Percentiles rank a stretch among this genome's conserved stretches.
Evolutionary conservation across 2,113 vertebrate species (phyloP).

Genomic region (Spea multiplicata): DNA sequence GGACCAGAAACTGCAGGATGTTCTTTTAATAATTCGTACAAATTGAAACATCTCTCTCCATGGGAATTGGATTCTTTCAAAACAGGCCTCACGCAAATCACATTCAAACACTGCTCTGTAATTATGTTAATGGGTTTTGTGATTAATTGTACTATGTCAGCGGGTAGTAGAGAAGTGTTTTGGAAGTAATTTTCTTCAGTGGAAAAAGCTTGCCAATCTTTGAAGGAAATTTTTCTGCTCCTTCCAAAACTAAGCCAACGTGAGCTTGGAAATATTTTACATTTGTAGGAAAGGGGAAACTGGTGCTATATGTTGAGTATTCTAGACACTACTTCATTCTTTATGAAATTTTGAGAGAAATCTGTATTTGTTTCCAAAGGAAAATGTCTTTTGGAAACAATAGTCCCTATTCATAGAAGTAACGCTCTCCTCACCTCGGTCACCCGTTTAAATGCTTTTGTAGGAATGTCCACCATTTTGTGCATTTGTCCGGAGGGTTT

Average conservation of each 20-base stretch:
- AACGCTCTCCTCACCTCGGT: background rate
- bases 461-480: too few species aligned
- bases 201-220: background rate
- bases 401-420: background rate
- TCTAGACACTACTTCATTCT: constrained; percentile 8
- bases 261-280: constrained; percentile 25
- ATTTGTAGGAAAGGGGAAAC: background rate
- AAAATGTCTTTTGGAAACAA: background rate
- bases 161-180: background rate
- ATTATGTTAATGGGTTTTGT: constrained; percentile 41
- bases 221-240: background rate
- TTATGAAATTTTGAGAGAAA: constrained; percentile 6
- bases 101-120: constrained; percentile 14
- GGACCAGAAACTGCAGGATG: constrained; percentile 2
- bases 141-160: constrained; percentile 21
- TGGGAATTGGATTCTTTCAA: constrained; percentile 9
- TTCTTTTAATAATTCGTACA: constrained; percentile 9
- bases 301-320: background rate
- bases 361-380: constrained; percentile 2
- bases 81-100: constrained; percentile 5
- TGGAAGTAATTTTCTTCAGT: constrained; percentile 38
- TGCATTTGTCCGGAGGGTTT: too few species aligned
- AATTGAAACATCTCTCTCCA: constrained; percentile 19
- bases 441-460: background rate
- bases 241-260: constrained; percentile 3